Percentiles rank a stretch among this genome's conserved stretches.
Conservation (phyloP, 2,113 vertebrate species). For the Campylomormyrus tamandua region DNA sequence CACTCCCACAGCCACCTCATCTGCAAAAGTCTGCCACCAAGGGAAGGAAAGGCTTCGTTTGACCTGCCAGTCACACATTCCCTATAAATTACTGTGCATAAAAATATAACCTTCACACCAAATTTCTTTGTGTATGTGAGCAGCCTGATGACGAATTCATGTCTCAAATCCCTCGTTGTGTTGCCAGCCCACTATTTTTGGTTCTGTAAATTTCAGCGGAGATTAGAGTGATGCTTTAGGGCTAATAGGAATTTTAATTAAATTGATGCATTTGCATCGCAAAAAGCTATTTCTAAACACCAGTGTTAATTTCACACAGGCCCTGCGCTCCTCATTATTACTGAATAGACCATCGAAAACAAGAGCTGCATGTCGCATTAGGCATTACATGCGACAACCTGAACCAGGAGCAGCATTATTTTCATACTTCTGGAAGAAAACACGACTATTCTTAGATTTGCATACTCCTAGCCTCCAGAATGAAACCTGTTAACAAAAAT, state of each 20-base stretch:
- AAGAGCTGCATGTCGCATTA: neutral
- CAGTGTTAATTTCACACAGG: neutral
- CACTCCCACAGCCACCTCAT: neutral
- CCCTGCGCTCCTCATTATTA: neutral
- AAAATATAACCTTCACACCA: neutral
- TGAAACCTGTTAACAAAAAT: neutral
- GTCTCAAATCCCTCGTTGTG: neutral
- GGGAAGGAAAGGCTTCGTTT: neutral
- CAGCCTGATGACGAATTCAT: neutral
- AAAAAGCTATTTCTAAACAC: constrained; percentile 7
- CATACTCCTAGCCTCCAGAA: neutral
- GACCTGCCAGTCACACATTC: neutral
- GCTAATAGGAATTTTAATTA: neutral
- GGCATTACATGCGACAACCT: neutral
- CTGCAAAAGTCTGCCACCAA: neutral
- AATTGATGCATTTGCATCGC: neutral
- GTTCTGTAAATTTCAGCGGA: neutral
- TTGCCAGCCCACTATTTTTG: neutral
- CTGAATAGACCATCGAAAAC: neutral
- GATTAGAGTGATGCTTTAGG: constrained; percentile 1
- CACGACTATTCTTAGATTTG: neutral
- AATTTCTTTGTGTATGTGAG: neutral
- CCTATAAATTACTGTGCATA: neutral
- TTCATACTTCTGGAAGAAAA: neutral
- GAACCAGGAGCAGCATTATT: neutral